phyloP scores from a whole-genome alignment of 2,113 vertebrate species.

The Gorsachius goisagi region DNA sequence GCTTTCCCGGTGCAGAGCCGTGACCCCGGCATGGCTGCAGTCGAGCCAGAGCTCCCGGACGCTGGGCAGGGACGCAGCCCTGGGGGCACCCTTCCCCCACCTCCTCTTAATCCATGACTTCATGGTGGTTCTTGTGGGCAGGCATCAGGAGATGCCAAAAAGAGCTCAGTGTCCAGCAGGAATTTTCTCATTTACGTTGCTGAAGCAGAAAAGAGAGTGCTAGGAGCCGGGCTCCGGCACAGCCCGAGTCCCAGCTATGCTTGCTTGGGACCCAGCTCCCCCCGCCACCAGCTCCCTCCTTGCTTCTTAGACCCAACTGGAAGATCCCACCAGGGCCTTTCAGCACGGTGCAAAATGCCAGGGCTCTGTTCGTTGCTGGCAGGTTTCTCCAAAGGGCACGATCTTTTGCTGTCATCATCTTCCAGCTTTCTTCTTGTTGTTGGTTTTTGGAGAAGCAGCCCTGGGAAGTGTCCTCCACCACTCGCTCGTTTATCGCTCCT shows the following conservation, averaged over 20 bases:
- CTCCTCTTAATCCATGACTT: background rate
- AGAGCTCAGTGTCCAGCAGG: background rate
- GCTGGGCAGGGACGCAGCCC: background rate
- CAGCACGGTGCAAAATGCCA: background rate
- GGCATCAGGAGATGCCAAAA: slow-evolving; percentile 23
- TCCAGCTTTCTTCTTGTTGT: background rate
- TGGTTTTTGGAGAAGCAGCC: background rate
- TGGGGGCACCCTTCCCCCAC: background rate
- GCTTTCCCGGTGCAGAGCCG: background rate
- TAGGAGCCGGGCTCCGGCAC: background rate
- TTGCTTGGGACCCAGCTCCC: background rate
- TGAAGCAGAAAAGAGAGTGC: background rate
- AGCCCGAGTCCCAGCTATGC: background rate
- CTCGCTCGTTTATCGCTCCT: background rate
- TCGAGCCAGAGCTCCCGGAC: fast-evolving
- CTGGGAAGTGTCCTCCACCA: background rate
- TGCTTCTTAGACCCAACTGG: fast-evolving
- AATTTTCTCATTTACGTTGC: background rate
- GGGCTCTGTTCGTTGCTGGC: background rate
- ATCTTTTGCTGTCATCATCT: background rate
- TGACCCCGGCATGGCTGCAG: fast-evolving
- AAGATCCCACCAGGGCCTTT: background rate
- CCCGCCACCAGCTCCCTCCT: background rate
- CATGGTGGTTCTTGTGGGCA: slow-evolving; percentile 34
- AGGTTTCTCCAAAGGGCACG: background rate